Evolutionary conservation across 2,888 invertebrate species (phyloP).

Genomic region (Carcina quercana): DNA sequence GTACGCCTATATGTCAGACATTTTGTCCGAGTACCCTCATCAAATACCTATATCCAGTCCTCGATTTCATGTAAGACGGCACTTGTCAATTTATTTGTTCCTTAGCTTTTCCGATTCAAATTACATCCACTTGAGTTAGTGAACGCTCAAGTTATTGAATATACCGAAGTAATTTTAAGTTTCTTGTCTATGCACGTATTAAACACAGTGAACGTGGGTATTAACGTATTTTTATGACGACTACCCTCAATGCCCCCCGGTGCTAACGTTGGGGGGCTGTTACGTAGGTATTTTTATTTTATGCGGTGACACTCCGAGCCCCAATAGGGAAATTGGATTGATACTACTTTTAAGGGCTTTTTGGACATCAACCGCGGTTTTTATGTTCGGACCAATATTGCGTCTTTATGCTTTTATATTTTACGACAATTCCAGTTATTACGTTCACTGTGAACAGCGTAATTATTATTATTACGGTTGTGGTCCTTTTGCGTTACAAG

Average conservation of each 20-base stretch:
- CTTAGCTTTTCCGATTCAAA: too few species aligned
- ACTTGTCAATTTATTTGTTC: slow-evolving; percentile 7
- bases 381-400: slow-evolving; percentile 60
- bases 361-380: slow-evolving; percentile 58
- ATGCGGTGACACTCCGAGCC: slow-evolving; percentile 62
- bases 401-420: slow-evolving; percentile 50
- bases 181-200: too few species aligned
- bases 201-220: slow-evolving; percentile 55
- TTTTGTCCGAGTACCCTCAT: slow-evolving; percentile 11
- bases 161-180: background rate
- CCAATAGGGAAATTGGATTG: slow-evolving; percentile 71
- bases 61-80: slow-evolving; percentile 3
- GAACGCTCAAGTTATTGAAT: background rate
- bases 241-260: slow-evolving; percentile 25
- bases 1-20: slow-evolving; percentile 5
- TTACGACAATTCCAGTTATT: slow-evolving; percentile 46
- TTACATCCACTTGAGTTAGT: too few species aligned
- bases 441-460: slow-evolving; percentile 16
- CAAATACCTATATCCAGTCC: slow-evolving; percentile 8
- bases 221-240: slow-evolving; percentile 61
- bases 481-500: background rate
- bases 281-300: slow-evolving; percentile 68
- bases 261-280: slow-evolving; percentile 42
- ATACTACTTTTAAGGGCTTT: slow-evolving; percentile 68
- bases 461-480: slow-evolving; percentile 11